Evolutionary conservation across 1,140 invertebrate genomes (phyloP).

Genomic region (Drosophila watanabei): DNA sequence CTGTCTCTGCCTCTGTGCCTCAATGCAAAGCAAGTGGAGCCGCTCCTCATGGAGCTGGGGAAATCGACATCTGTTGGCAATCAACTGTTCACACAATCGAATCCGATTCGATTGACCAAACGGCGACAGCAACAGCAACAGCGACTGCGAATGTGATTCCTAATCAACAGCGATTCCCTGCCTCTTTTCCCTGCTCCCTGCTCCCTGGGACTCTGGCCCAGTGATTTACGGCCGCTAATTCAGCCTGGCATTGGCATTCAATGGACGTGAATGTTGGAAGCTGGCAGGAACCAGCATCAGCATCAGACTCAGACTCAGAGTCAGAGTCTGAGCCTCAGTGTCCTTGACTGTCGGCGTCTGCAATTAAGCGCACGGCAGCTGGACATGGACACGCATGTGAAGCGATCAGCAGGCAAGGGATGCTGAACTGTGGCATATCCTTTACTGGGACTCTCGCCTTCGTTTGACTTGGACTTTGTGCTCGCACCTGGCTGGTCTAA

Average conservation of each 20-base stretch:
- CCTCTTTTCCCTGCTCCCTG: too few relatives aligned
- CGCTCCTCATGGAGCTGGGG: background rate
- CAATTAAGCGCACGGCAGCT: conserved; percentile 27
- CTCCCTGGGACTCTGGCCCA: background rate
- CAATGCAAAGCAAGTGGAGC: conserved; percentile 4
- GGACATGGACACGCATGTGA: conserved; percentile 15
- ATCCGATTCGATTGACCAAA: conserved; percentile 45
- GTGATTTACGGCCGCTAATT: conserved; percentile 51
- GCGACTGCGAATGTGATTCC: conserved; percentile 30
- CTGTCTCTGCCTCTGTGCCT: background rate
- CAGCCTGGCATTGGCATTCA: conserved; percentile 32
- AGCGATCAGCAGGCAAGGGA: background rate
- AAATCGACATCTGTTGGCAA: conserved; percentile 48
- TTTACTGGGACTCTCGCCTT: background rate
- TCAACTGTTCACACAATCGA: conserved; percentile 41
- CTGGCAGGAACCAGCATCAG: background rate
- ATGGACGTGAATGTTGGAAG: conserved; percentile 4
- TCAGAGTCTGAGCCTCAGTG: background rate
- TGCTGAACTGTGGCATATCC: conserved; percentile 3
- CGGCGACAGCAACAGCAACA: background rate
- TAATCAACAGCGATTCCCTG: conserved; percentile 23
- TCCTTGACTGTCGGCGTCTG: conserved; percentile 13
- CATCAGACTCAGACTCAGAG: conserved; percentile 1
- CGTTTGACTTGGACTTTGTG: background rate
- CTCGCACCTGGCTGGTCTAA: background rate